Conservation (phyloP, 2,888 invertebrate genomes). For the Hofmannophila pseudospretella region DNA sequence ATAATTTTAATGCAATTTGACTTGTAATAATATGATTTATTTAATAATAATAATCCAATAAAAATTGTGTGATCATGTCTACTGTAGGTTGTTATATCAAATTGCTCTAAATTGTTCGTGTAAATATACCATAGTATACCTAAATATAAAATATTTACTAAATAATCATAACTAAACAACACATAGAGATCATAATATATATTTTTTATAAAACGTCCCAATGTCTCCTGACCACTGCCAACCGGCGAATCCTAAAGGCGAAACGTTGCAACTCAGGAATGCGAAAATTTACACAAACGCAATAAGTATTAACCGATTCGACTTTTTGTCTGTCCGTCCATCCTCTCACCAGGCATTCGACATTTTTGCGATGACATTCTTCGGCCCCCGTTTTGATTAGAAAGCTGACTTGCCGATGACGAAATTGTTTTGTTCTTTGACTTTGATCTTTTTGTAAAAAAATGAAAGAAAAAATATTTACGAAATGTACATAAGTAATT, state of each 20-base stretch:
- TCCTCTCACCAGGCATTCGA: slow-evolving; percentile 28
- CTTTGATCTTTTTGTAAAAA: neutral
- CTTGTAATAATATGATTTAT: too few species aligned
- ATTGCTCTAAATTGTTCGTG: too few species aligned
- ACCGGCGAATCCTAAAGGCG: slow-evolving; percentile 3
- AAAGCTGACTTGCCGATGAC: slow-evolving; percentile 22
- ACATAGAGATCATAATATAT: too few species aligned
- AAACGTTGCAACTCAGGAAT: slow-evolving; percentile 33
- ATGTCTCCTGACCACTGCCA: neutral
- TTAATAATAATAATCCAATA: too few species aligned
- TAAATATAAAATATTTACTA: too few species aligned
- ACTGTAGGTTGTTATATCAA: too few species aligned
- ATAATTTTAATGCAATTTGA: too few species aligned
- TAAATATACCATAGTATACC: too few species aligned
- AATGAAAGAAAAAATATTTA: too few species aligned
- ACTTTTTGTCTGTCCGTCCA: slow-evolving; percentile 55
- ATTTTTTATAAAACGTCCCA: neutral
- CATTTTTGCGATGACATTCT: slow-evolving; percentile 62
- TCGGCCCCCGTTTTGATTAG: slow-evolving; percentile 59
- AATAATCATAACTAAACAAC: too few species aligned
- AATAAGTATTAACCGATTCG: slow-evolving; percentile 59
- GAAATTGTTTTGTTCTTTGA: slow-evolving; percentile 15
- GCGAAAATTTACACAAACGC: slow-evolving; percentile 68
- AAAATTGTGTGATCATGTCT: too few species aligned
- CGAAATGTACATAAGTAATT: too few species aligned